Evolutionary conservation across 1,140 invertebrate genomes (phyloP), one percentile per base, ranked within the genome.

Genomic region (Cotesia vestalis): DNA sequence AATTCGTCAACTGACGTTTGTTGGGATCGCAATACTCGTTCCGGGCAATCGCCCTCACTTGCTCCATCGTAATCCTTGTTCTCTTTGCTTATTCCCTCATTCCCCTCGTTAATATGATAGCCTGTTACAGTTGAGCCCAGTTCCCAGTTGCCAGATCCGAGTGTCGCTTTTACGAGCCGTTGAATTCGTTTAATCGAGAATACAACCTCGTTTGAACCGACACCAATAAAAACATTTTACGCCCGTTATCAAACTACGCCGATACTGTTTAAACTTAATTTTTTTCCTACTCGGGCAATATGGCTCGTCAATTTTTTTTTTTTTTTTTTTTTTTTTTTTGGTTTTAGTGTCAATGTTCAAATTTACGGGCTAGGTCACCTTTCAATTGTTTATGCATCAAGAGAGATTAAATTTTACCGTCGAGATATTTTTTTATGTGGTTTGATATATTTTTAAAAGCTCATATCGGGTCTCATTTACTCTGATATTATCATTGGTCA

Each of bases 1-100:
- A 81, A 79, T 80, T 79, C 74, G 73, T 67, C 6, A 8, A 73
- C 63, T 8, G 20, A 20, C 66, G 20, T n/a, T 74, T 67, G 14
- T 66, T n/a, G 34, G 61, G 57, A 59, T 55, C 73, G 73, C 67
- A 17, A 57, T 72, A 12, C 27, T 53, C 11, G 14, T 59, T 55
- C 46, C 20, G 11, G 12, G 34, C 38, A 53, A 38, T 40, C 17
- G 6, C 6, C 0, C 27, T 52, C 20, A 46, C 8, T 5, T 27
- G n/a, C n/a, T 66, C 14, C 59, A 61, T 72, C 71, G 35, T 61
- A 51, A 17, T 40, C 38, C 46, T 62, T 51, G 11, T 20, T 55
- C 51, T 60, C 59, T 34, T 27, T 40, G 17, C 52, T 57, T 38
- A 55, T 52, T 64, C 55, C 63, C 52, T 53, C 51, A 38, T 67